These are phyloP conservation scores for Peromyscus aztecus DNA, from an alignment of 2,797 vertebrate species.

Conservation along the genomic window DNA sequence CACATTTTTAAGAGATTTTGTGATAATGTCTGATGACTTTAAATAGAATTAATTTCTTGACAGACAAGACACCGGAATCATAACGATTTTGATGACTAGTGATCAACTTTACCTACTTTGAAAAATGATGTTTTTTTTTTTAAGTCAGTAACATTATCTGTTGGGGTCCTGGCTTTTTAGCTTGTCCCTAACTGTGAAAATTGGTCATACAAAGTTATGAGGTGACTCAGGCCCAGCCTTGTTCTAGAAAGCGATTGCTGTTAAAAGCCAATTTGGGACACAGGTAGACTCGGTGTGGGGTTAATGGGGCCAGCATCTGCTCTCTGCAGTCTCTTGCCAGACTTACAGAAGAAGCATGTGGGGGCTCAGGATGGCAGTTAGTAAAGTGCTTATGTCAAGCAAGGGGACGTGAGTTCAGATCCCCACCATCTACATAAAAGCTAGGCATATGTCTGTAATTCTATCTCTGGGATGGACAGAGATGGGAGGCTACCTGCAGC, in stretches of 20 bases:
- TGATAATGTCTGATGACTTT: background rate
- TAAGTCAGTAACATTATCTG: slow-evolving; percentile 19
- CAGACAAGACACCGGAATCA: background rate
- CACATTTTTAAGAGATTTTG: slow-evolving; percentile 30
- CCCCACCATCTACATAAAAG: background rate
- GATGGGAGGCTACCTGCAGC: background rate
- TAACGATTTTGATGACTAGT: slow-evolving; percentile 16
- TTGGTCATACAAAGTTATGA: slow-evolving; percentile 2
- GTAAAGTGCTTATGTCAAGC: background rate
- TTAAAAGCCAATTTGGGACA: background rate
- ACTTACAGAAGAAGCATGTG: background rate
- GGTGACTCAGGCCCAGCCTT: background rate
- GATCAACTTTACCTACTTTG: slow-evolving; percentile 25
- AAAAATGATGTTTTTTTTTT: slow-evolving; percentile 19
- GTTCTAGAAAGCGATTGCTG: background rate
- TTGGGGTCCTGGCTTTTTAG: background rate
- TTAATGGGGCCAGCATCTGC: background rate
- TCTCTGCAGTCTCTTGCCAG: background rate
- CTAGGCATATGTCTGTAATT: background rate
- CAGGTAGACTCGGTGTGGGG: background rate
- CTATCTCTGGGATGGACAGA: background rate
- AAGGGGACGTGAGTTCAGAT: background rate
- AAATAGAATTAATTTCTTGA: slow-evolving; percentile 25
- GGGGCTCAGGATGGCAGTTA: background rate
- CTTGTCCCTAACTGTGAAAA: background rate